Evolutionary conservation across 92 coral and sea anemone species (phyloP).

Genomic region (Palythoa caribaeorum): DNA sequence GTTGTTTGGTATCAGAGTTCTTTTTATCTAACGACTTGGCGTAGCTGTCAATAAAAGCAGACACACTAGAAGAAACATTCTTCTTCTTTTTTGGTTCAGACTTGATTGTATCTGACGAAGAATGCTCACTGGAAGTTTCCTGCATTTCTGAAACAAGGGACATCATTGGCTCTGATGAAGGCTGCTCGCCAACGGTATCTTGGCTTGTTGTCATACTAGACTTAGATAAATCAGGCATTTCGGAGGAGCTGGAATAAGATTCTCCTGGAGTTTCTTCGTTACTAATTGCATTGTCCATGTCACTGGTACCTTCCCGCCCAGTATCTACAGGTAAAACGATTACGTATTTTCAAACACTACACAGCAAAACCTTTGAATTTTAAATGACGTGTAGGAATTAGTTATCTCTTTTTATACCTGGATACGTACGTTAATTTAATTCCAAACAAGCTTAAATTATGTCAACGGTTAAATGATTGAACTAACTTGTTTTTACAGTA

Average conservation of each 20-base stretch:
- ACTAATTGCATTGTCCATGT: background rate
- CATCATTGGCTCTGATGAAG: background rate
- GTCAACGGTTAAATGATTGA: too few relatives aligned
- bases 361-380: background rate
- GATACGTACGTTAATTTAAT: too few relatives aligned
- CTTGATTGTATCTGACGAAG: background rate
- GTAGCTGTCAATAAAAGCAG: conserved; percentile 38
- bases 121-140: conserved; percentile 2
- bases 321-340: background rate
- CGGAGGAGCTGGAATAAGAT: conserved; percentile 11
- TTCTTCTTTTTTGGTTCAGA: background rate
- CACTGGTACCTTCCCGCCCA: background rate
- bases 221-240: background rate
- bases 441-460: too few relatives aligned
- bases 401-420: background rate
- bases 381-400: background rate
- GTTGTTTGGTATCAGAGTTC: conserved; percentile 4
- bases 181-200: background rate
- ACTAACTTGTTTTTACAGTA: too few relatives aligned
- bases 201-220: conserved; percentile 8
- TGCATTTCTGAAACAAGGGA: background rate
- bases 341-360: background rate
- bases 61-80: background rate
- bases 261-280: background rate
- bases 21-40: conserved; percentile 16